Evolutionary conservation across 2,888 invertebrate genomes (phyloP), one percentile per base, ranked within the genome.

Genomic region (Dolomedes plantarius): DNA sequence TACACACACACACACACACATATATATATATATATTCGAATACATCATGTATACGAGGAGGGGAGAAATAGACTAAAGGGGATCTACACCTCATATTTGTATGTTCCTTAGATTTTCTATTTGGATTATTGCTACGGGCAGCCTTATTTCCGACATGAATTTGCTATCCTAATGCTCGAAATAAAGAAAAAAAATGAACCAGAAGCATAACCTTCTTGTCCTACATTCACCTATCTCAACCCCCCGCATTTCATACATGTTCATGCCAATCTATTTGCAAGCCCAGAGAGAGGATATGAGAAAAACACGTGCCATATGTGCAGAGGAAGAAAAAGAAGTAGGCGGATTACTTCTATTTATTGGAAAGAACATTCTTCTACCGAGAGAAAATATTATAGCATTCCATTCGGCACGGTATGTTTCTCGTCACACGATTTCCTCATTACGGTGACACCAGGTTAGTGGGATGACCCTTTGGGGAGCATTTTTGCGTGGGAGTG

Each of bases 401-500:
- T 82, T 82, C 82, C 82, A 76, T 75, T 68, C 28, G 50, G 32
- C 7, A 36, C 46, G 56, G 82, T 76, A 82, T 82, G 82, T 76
- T 82, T 82, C 46, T 82, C 65, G 76, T 82, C 82, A 76, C 82
- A 76, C 76, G 62, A 71, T 82, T 76, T 41, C 46, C 76, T 76
- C 75, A 82, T 82, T 82, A 76, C 23, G 5, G 11, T 31, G 71
- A 68, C 39, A 68, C 68, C 27, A 23, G 56, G 7, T 56, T 23
- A 56, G 56, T 23, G 2, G 23, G 56, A 56, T 9, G 62, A 27
- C 23, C 19, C 62, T 62, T 9, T 23, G 62, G 62, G 23, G 62
- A 62, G 62, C 23, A 36, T 5, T 36, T 36, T 9, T 9, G 6
- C 36, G 6, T 9, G 36, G 6, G 5, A 36, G 36, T 9, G n/a